Percentiles rank a stretch among this genome's conserved stretches.
Conservation (phyloP, 2,888 invertebrate species). For the Drosophila ustulata region DNA sequence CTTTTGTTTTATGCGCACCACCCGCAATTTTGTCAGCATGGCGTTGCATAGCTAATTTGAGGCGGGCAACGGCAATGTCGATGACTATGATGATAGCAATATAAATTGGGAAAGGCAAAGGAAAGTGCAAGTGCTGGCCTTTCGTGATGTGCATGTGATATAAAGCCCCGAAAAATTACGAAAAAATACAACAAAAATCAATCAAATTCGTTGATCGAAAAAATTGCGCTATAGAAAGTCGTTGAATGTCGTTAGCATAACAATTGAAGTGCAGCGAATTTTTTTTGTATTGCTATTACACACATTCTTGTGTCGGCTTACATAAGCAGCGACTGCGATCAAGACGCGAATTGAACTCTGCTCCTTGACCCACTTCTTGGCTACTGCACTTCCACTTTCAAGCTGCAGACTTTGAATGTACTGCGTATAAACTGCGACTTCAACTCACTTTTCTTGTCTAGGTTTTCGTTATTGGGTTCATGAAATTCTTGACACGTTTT, state of each 20-base stretch:
- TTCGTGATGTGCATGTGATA: constrained; percentile 62
- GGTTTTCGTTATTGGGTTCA: neutral
- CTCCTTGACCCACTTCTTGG: constrained; percentile 52
- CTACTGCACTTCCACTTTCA: constrained; percentile 13
- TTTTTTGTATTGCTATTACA: constrained; percentile 6
- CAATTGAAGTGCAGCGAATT: constrained; percentile 30
- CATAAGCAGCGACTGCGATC: constrained; percentile 50
- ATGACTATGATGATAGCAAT: neutral
- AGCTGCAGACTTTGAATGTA: neutral
- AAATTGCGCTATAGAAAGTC: constrained; percentile 63
- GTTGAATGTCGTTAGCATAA: constrained; percentile 44
- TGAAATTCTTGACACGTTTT: constrained; percentile 53
- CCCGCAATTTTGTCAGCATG: constrained; percentile 32
- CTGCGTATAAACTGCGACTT: neutral
- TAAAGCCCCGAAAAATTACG: constrained; percentile 23
- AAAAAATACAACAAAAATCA: constrained; percentile 37
- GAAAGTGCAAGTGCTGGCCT: constrained; percentile 73
- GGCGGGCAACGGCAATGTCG: constrained; percentile 18
- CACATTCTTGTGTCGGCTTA: constrained; percentile 52
- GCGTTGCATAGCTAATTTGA: constrained; percentile 66
- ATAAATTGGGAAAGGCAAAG: constrained; percentile 50
- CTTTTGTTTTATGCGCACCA: constrained; percentile 64
- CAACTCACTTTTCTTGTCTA: constrained; percentile 46
- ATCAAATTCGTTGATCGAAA: constrained; percentile 46
- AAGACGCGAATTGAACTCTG: constrained; percentile 13